phyloP scores from a whole-genome alignment of 2,888 invertebrate species.

The Pyrgus malvae region DNA sequence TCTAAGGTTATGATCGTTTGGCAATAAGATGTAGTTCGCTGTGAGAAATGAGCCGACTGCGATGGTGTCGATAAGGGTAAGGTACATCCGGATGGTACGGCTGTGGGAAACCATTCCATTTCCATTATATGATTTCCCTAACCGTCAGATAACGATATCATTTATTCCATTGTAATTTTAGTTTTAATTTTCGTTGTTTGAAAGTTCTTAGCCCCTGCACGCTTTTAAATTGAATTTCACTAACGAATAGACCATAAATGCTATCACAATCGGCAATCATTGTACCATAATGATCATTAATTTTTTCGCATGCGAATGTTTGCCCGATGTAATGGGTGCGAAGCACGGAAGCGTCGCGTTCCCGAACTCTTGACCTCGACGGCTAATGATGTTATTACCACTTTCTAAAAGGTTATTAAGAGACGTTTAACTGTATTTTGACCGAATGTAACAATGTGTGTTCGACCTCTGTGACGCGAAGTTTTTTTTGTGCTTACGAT shows the following conservation, averaged over 20 bases:
- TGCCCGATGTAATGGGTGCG: conserved; percentile 42
- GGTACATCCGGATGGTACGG: conserved; percentile 9
- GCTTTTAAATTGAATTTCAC: conserved; percentile 5
- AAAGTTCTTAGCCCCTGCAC: background rate
- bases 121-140: no score
- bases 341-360: conserved; percentile 45
- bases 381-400: conserved; percentile 48
- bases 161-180: no score
- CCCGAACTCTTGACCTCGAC: conserved; percentile 39
- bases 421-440: conserved; percentile 39
- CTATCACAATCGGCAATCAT: conserved; percentile 2
- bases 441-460: conserved; percentile 31
- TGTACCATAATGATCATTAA: conserved; percentile 17
- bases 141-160: no score
- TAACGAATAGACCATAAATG: conserved; percentile 10
- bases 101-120: conserved; percentile 21
- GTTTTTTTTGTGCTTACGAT: conserved; percentile 36
- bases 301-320: conserved; percentile 23
- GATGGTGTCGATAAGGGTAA: conserved; percentile 29
- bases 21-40: conserved; percentile 37
- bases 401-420: conserved; percentile 68
- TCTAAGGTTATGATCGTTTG: conserved; percentile 49
- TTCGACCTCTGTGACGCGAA: conserved; percentile 48
- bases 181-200: no score
- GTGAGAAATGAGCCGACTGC: conserved; percentile 33